Evolutionary conservation across 2,113 vertebrate genomes (phyloP), one percentile per base, ranked within the genome.

Genomic region (Heterotis niloticus): DNA sequence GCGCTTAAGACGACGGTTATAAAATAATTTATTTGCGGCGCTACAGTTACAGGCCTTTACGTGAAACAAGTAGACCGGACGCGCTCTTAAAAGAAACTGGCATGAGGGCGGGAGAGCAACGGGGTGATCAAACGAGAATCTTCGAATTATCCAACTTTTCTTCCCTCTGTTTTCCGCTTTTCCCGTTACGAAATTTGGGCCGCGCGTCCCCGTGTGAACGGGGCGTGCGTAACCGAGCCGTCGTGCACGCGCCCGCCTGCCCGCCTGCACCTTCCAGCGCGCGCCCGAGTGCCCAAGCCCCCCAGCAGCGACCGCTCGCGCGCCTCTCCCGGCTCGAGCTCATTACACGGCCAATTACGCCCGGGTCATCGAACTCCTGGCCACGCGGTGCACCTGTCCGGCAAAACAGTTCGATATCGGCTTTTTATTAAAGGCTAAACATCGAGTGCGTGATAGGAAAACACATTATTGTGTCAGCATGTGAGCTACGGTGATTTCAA

Each of bases 271-370:
- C 83, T 87, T 85, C 84, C 84, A 84, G 80, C 79, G 51, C 9
- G 88, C 82, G 84, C 83, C 84, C 84, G 82, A 87, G 83, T 85
- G 75, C 79, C 83, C 84, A 87, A 88, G 75, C n/a, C 88, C 86
- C 76, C 72, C 60, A 82, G 88, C 91, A 83, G 60, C 59, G 70
- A 65, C 52, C 78, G 86, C 83, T 91, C 88, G 88, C 84, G 85
- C 78, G 76, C 85, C 3, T 7, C 84, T 91, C 90, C 90, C 81
- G 83, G 86, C 84, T 88, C 90, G 87, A 90, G 79, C 88, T 91
- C 88, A 88, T 92, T 93, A 90, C 85, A 88, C 87, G 91, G 90
- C 89, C 92, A 90, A 89, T 90, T 91, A 91, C 88, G 84, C 87
- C 34, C 86, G 88, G 91, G 91, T 89, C 89, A 89, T 80, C 76